Base-by-base conservation (phyloP, 2,888 invertebrate species). In the Polymixis lichenea region DNA sequence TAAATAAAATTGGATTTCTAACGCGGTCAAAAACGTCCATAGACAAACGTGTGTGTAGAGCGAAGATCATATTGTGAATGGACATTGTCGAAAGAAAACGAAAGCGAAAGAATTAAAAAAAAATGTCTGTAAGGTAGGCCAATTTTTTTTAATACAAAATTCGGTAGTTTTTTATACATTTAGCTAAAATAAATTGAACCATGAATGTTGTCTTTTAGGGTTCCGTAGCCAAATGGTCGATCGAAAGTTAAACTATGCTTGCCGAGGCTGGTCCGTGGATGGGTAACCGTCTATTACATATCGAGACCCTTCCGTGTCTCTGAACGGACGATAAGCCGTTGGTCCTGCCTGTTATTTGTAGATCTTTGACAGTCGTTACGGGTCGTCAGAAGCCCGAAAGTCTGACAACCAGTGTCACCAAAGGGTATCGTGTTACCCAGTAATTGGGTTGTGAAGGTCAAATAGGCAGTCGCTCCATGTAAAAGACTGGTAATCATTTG, bases 111-210 rank as follows among this genome's bases (percentile, higher is more conserved):
- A 69, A 43, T 62, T 49, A 28, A 56, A 86, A 91, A 73, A 92
- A 94, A 95, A 95, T 96, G 96, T 96, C 96, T 96, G 96, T 96
- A 96, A 96, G 96, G 96, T 96, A 96, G 96, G 96, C 96, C 95
- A 83, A 89, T 90, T 92, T 96, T 91, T 89, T 89, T 92, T 92
- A 86, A 89, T 92, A 84, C 80, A 76, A 76, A 87, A 84, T 88
- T 88, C 75, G 84, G 82, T 88, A 86, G 80, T 25, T 65, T 77
- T 72, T 72, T 82, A 55, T 77, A 77, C 65, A 69, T 66, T 60
- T 81, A 84, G 80, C 65, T 25, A 73, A 80, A 87, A 84, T 80
- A 68, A 77, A 88, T 89, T 93, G 95, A 93, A 95, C 96, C 96
- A 96, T 96, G 96, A 95, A 95, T 96, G 95, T 93, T 91, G 86